These are phyloP conservation scores for Rhagium mordax DNA, from an alignment of 2,888 invertebrate genomes.

Conservation along the genomic window DNA sequence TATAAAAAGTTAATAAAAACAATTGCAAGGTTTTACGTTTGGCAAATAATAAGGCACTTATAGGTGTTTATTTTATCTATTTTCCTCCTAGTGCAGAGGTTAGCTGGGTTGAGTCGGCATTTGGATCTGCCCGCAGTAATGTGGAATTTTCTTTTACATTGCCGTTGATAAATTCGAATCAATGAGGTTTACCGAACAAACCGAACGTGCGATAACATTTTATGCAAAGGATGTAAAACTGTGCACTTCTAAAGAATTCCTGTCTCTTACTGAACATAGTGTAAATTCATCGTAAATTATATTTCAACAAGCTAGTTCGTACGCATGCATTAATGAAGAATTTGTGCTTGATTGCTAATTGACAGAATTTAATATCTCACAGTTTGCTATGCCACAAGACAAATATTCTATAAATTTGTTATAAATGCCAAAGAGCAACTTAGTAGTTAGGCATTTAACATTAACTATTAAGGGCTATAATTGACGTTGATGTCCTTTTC, in stretches of 20 bases:
- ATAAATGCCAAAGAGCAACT: no score
- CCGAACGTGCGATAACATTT: not conserved
- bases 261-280: not conserved
- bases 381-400: no score
- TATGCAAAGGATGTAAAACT: not conserved
- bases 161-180: not conserved
- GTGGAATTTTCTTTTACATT: not conserved
- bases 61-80: not conserved
- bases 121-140: not conserved
- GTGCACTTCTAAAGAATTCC: not conserved
- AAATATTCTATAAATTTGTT: no score
- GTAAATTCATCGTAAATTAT: not conserved
- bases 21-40: no score
- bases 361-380: no score
- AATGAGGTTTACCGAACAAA: not conserved
- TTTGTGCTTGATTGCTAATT: no score
- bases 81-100: not conserved
- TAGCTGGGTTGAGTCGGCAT: not conserved
- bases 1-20: no score
- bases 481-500: no score
- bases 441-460: no score
- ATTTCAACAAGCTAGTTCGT: not conserved
- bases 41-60: no score
- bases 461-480: no score
- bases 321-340: no score